A percentile compares a stretch with the other conserved stretches of the same genome.
These are phyloP conservation scores for Strigamia maritima DNA, from an alignment of 2,888 invertebrate species.

Conservation along the genomic window DNA sequence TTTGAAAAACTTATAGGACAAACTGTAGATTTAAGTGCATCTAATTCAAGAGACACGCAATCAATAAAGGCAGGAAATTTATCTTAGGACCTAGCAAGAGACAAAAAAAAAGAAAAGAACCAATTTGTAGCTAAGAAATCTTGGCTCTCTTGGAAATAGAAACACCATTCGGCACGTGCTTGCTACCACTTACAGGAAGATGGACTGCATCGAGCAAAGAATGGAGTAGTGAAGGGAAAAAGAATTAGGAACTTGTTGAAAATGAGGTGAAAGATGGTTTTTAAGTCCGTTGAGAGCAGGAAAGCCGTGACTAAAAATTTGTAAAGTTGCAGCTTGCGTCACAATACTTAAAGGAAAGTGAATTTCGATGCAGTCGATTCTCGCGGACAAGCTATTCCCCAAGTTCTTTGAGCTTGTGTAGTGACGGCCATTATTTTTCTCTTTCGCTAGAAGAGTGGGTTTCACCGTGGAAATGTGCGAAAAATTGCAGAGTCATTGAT, in stretches of 20 bases:
- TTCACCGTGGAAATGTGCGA: slow-evolving; percentile 37
- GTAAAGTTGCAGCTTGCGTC: slow-evolving; percentile 8
- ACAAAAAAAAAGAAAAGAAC: slow-evolving; percentile 28
- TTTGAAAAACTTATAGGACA: slow-evolving; percentile 2
- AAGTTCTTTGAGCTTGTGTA: not conserved
- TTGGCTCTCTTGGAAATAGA: slow-evolving; percentile 20
- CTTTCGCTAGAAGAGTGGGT: slow-evolving; percentile 24
- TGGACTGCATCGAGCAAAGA: slow-evolving; percentile 30
- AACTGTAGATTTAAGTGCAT: slow-evolving; percentile 28
- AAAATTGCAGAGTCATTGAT: slow-evolving; percentile 40
- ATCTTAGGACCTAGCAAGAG: slow-evolving; percentile 17
- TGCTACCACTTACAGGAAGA: slow-evolving; percentile 38
- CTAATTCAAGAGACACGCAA: slow-evolving; percentile 25
- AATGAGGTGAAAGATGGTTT: slow-evolving; percentile 32
- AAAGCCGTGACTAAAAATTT: slow-evolving; percentile 15
- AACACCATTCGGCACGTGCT: slow-evolving; percentile 32
- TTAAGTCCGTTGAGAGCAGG: slow-evolving; percentile 2
- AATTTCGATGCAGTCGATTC: slow-evolving; percentile 24
- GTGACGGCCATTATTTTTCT: slow-evolving; percentile 30
- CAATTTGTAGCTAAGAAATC: slow-evolving; percentile 39
- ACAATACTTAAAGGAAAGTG: slow-evolving; percentile 25
- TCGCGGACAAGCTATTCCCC: slow-evolving; percentile 19
- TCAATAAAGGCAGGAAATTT: slow-evolving; percentile 36
- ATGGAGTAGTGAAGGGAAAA: slow-evolving; percentile 4
- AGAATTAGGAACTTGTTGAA: slow-evolving; percentile 34